Base-by-base conservation (phyloP, 2,113 vertebrate genomes). In the Damaliscus lunatus region DNA sequence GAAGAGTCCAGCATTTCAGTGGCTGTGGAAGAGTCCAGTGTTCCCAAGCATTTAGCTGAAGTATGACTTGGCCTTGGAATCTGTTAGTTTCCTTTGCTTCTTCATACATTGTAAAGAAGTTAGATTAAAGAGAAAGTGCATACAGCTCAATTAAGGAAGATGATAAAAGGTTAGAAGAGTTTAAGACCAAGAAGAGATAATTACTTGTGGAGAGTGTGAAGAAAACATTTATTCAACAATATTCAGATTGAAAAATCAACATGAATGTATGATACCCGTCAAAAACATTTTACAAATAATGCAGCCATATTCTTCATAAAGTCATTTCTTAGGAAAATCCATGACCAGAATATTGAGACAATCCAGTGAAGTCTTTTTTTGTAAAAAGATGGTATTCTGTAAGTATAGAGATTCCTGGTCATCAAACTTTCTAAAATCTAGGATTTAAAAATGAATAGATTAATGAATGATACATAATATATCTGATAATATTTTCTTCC, bases 201-300 rank as follows among this genome's bases (percentile, higher is more conserved):
- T 55, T 43, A 59, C 10, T 62, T 90, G 60, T 7, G 21, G 7
- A 82, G 46, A 67, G 4, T 78, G 12, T 64, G 83, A 93, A 78
- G 55, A 82, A 87, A 80, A 93, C 21, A 25, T 82, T 92, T 93
- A n/a, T 12, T 82, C 40, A 97, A 48, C 25, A 88, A 19, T 17
- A 89, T 23, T 36, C 15, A 78, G 15, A 48, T n/a, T 77, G 53
- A 94, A 97, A 96, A 92, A 81, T n/a, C 60, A 90, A 57, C 64
- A 11, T 50, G 77, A 94, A 62, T 77, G 81, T 91, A 57, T 52
- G 13, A 77, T 87, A 78, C 6, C 14, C 74, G 82, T 60, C 33
- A 86, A 93, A 83, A 93, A 60, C 9, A 71, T 48, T 90, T 93
- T 92, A 83, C 16, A 74, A 97, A 89, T 89, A 96, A 94, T 15